Base-by-base conservation (phyloP, 1,140 invertebrate genomes). In the Brachionus paranguensis region DNA sequence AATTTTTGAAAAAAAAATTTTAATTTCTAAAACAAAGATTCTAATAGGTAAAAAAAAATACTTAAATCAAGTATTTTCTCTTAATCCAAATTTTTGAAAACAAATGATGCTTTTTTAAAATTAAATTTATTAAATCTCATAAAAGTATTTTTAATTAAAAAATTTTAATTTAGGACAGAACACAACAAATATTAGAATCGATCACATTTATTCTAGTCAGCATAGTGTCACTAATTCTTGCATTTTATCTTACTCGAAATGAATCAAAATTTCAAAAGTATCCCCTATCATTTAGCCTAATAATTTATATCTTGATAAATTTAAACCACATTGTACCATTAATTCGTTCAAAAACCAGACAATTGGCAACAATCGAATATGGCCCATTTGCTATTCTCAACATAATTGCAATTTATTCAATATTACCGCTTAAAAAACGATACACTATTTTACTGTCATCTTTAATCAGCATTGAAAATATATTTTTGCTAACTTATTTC, bases 171-270 rank as follows among this genome's bases (percentile, higher is more conserved):
- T n/a, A 72, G 72, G 72, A 76, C 24, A 76, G 33, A 50, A 20
- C 41, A 2, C 72, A 76, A n/a, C 33, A 45, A 50, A 50, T 76
- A n/a, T 29, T 76, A 10, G 43, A 76, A 50, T 50, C 72, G 24
- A 76, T 76, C 29, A 76, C 72, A 27, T 76, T 76, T 76, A 76
- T 76, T 50, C 45, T 76, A 76, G 45, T 76, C 41, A 76, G 72
- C 20, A 27, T 76, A 24, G 17, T 76, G 5, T 76, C 72, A 12
- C 3, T 76, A 3, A 29, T 76, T 33, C 72, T 76, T 20, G 72
- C 45, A 29, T 76, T 76, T 76, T 76, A 76, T 29, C 20, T 76
- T 11, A 76, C 47, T 24, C 72, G 72, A 50, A 76, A 76, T 76
- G 72, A 76, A 76, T 5, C 43, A 29, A 47, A 76, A 50, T 50